Evolutionary conservation across 2,888 invertebrate genomes (phyloP), one percentile per base, ranked within the genome.

Genomic region (Homarus gammarus): DNA sequence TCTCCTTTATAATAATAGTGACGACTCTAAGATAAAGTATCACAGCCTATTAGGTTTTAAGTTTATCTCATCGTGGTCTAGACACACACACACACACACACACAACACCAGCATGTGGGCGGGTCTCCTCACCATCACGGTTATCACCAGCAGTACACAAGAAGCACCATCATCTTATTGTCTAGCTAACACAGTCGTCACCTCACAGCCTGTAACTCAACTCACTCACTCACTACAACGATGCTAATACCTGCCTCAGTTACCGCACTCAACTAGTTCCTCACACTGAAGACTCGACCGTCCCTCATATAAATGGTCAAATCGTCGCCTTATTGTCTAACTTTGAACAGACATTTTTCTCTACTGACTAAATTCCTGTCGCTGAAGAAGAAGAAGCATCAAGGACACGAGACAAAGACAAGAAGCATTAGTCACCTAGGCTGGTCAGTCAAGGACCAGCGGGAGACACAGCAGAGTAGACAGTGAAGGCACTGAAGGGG

Each of bases 31-130:
- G 56, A 56, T 56, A 18, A 44, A 64, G 64, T 64, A 64, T 64
- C 64, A 64, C 64, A 64, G 64, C 64, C 64, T 64, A 27, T 27
- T 64, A 64, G 6, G 64, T 5, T 64, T 64, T n/a, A n/a, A n/a
- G n/a, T n/a, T n/a, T n/a, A n/a, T n/a, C n/a, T n/a, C n/a, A n/a
- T n/a, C n/a, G n/a, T n/a, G n/a, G n/a, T n/a, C n/a, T n/a, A n/a
- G n/a, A n/a, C n/a, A n/a, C n/a, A n/a, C n/a, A n/a, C n/a, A n/a
- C n/a, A n/a, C n/a, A n/a, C n/a, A n/a, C n/a, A n/a, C n/a, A n/a
- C n/a, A n/a, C n/a, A n/a, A n/a, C n/a, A n/a, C n/a, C n/a, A n/a
- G n/a, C n/a, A n/a, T n/a, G n/a, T n/a, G n/a, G n/a, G n/a, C n/a
- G n/a, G n/a, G n/a, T n/a, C n/a, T n/a, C n/a, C n/a, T n/a, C n/a